Evolutionary conservation across 2,888 invertebrate genomes (phyloP).

Genomic region (Sabellastarte sp.): DNA sequence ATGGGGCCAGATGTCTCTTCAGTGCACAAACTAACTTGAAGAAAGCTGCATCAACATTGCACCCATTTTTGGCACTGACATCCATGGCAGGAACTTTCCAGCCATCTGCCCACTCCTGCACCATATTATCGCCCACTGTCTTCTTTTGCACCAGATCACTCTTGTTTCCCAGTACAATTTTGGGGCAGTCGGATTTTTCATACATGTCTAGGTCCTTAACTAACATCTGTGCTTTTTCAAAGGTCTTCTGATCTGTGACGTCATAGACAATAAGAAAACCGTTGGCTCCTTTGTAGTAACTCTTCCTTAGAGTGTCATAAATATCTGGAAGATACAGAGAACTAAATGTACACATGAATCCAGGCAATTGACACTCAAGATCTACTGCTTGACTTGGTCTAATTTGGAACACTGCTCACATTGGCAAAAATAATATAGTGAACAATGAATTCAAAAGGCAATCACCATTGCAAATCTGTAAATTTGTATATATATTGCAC

Average conservation of each 20-base stretch:
- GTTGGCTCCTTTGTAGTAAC: slow-evolving; percentile 27
- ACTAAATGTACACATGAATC: too few species aligned
- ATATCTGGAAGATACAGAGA: too few species aligned
- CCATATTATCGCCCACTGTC: slow-evolving; percentile 7
- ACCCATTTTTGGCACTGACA: slow-evolving; percentile 15
- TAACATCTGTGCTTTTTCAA: slow-evolving; percentile 15
- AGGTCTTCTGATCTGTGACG: slow-evolving; percentile 13
- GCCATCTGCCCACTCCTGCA: slow-evolving; percentile 23
- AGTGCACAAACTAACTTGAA: slow-evolving; percentile 19
- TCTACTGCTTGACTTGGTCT: too few species aligned
- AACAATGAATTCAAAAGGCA: too few species aligned
- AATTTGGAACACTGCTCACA: too few species aligned
- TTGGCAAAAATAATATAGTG: too few species aligned
- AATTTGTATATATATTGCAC: too few species aligned
- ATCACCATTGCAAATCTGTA: too few species aligned
- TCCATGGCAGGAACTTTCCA: slow-evolving; percentile 23
- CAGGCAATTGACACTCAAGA: too few species aligned
- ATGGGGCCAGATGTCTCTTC: slow-evolving; percentile 23
- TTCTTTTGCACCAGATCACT: slow-evolving; percentile 13
- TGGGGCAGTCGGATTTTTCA: slow-evolving; percentile 17
- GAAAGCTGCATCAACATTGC: slow-evolving; percentile 16
- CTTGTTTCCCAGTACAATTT: slow-evolving; percentile 25
- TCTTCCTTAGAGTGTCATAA: slow-evolving; percentile 6
- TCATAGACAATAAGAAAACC: slow-evolving; percentile 26
- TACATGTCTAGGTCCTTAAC: slow-evolving; percentile 21